Evolutionary conservation across 1,140 invertebrate genomes (phyloP), one percentile per base, ranked within the genome.

Genomic region (Hormaphis cornu): DNA sequence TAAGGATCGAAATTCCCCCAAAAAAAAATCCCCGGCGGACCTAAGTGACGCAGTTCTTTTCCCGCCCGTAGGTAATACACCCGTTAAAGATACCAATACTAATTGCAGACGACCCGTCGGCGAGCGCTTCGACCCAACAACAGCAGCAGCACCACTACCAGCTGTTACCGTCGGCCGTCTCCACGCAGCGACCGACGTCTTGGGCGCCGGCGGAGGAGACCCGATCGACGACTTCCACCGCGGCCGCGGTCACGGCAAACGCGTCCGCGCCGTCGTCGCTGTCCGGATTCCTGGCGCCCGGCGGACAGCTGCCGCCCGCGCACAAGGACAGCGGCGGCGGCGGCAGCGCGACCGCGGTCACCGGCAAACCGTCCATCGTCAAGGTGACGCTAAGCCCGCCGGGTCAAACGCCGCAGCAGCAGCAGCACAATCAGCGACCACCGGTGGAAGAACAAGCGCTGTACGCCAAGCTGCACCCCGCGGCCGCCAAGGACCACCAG

Each of bases 301-400:
- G 83, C 1, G 83, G 82, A 16, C 81, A 82, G 75, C 75, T 83
- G 61, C 75, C 80, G 2, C n/a, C n/a, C n/a, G 69, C 76, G 8
- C 70, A 70, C 24, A 48, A 59, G n/a, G 61, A 53, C 3, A 46
- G 28, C 1, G 35, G 20, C 16, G 35, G 42, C 10, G 22, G 16
- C 48, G 24, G 22, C 14, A 50, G 44, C 1, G 8, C 48, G 3
- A 56, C 72, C 3, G 74, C 75, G 12, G 75, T 76, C 1, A 35
- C 75, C 10, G 85, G 83, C 14, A 77, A 81, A 30, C 81, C 83
- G 8, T 86, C 80, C 3, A 87, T 86, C 50, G 85, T 83, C 0
- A 86, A 87, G 77, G 81, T 86, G n/a, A 74, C 78, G n/a, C 81
- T 82, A 4, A 81, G 82, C 5, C 61, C 71, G 1, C 46, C 69